A percentile compares a stretch with the other conserved stretches of the same genome.
phyloP scores from a whole-genome alignment of 1,140 invertebrate species.

The Drosophila neocordata region DNA sequence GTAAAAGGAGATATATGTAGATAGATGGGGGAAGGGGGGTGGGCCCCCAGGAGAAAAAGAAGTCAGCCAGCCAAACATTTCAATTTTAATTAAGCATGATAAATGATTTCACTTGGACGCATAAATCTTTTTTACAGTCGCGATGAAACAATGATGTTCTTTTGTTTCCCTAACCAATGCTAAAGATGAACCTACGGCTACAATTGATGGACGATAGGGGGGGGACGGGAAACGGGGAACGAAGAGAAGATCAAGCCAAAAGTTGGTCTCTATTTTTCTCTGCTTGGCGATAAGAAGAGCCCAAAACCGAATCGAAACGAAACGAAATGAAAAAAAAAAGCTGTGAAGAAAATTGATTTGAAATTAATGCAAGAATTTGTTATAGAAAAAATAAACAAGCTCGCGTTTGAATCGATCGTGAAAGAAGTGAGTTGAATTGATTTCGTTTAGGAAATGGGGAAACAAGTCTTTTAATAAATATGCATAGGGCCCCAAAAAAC shows the following conservation, averaged over 20 bases:
- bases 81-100: conserved; percentile 83
- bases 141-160: conserved; percentile 80
- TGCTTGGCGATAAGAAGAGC: conserved; percentile 46
- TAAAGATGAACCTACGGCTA: conserved; percentile 11
- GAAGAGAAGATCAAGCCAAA: conserved; percentile 27
- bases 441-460: conserved; percentile 72
- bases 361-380: conserved; percentile 83
- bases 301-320: conserved; percentile 17
- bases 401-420: conserved; percentile 70
- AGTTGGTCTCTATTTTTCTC: conserved; percentile 34
- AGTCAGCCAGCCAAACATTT: conserved; percentile 77
- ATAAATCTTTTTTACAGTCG: conserved; percentile 82
- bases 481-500: conserved; percentile 31
- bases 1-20: background rate
- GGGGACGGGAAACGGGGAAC: too few relatives aligned
- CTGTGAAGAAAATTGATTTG: conserved; percentile 83
- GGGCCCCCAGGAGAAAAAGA: conserved; percentile 31
- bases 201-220: background rate
- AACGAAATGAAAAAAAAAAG: conserved; percentile 37
- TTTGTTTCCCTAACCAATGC: conserved; percentile 59
- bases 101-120: conserved; percentile 81
- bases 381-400: conserved; percentile 81
- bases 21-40: background rate
- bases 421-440: conserved; percentile 72
- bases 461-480: conserved; percentile 37